phyloP scores from a whole-genome alignment of 2,888 invertebrate genomes.

The Petrophora chlorosata region DNA sequence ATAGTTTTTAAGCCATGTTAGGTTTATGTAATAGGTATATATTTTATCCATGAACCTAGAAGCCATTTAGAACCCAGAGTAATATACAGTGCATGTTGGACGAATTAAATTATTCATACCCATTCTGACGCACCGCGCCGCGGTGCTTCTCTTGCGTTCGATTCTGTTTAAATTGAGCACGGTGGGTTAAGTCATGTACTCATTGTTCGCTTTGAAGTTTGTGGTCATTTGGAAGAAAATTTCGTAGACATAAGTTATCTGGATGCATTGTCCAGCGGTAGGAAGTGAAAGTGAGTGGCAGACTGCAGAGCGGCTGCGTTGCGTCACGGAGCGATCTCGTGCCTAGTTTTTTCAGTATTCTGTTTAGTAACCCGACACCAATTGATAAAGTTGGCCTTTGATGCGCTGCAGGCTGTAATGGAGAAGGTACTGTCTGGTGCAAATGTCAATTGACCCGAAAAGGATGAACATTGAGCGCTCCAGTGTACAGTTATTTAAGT shows the following conservation, averaged over 20 bases:
- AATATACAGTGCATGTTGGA: too few relatives aligned
- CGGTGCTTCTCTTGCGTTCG: too few relatives aligned
- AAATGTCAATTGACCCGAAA: background rate
- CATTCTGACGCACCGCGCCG: too few relatives aligned
- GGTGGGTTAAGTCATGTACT: background rate
- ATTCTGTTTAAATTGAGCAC: too few relatives aligned
- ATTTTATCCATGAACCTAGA: too few relatives aligned
- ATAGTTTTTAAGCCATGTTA: too few relatives aligned
- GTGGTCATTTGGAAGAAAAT: conserved; percentile 11
- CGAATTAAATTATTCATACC: too few relatives aligned
- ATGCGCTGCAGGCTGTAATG: background rate
- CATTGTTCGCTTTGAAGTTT: conserved; percentile 3
- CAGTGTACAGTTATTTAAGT: too few relatives aligned
- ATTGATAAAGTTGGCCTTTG: conserved; percentile 6
- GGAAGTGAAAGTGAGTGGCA: conserved; percentile 39
- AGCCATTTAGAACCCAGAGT: too few relatives aligned
- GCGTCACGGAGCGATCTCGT: conserved; percentile 32
- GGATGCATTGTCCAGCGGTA: conserved; percentile 32
- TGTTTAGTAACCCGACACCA: conserved; percentile 20
- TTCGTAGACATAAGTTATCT: conserved; percentile 24
- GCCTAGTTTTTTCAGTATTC: conserved; percentile 37
- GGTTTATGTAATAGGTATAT: too few relatives aligned
- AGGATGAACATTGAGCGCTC: too few relatives aligned
- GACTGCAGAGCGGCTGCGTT: conserved; percentile 23
- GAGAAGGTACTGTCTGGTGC: background rate